Evolutionary conservation across 2,888 invertebrate species (phyloP), one percentile per base, ranked within the genome.

Genomic region (Bellardia pandia): DNA sequence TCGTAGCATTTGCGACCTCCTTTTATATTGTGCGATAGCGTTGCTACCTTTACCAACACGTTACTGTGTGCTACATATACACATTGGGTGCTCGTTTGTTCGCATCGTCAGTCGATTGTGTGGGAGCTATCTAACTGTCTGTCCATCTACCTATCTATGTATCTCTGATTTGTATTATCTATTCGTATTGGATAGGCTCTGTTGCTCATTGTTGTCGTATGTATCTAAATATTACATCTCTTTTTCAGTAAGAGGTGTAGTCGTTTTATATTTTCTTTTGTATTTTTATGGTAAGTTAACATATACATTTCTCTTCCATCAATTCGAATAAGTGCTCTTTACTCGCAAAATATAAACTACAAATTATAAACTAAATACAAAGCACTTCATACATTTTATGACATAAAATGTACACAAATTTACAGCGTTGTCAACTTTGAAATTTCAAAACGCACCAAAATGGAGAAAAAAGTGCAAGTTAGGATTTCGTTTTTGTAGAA

Each of bases 51-150:
- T 68, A 60, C 60, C 74, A 62, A 86, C 72, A 81, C 68, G 42
- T 86, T 74, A 74, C 77, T 86, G 77, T 71, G 48, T 76, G 78
- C 60, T 74, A 40, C 76, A 81, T 72, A 66, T 72, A 77, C 40
- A 66, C 72, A 51, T 86, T 81, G 66, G 72, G 75, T 51, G 78
- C 58, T 66, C 78, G 69, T 69, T 82, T 68, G 48, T 58, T 45
- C 16, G 37, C 37, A 58, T 58, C 60, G 60, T 66, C 51, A 48
- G 42, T 13, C 77, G 66, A 77, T 74, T 81, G 77, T 77, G 86
- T 86, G 81, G 86, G 86, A 86, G 86, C 81, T 77, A 66, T 66
- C 42, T 82, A 68, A 45, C 53, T 53, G 72, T 72, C 71, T 42
- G 40, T 60, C 40, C 37, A 42, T 40, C 69, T 58, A 45, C 62